Conservation (phyloP, 2,797 vertebrate genomes). For the Oophaga sylvatica region DNA sequence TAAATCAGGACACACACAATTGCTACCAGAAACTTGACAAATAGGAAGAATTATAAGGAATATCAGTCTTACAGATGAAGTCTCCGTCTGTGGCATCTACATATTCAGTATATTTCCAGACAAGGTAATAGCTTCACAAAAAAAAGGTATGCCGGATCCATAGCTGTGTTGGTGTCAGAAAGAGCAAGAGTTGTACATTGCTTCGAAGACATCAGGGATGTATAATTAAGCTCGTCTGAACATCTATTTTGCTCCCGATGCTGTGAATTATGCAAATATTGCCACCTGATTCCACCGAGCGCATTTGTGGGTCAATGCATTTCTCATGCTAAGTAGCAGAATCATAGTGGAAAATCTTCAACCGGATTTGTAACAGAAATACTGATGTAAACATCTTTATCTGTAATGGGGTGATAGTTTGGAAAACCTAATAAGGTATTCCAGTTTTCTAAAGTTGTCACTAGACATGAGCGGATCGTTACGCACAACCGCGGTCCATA, state of each 20-base stretch:
- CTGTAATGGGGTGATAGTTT: not conserved
- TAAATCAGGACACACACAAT: not conserved
- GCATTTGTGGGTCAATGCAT: slow-evolving; percentile 38
- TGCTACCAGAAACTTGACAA: not conserved
- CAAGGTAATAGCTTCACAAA: not conserved
- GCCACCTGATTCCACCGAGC: slow-evolving; percentile 16
- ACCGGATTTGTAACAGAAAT: not conserved
- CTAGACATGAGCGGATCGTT: no score
- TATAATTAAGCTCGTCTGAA: slow-evolving; percentile 25
- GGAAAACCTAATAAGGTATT: no score
- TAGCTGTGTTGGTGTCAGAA: slow-evolving; percentile 22
- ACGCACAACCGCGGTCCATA: no score
- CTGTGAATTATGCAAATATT: slow-evolving; percentile 42
- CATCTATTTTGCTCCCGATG: slow-evolving; percentile 8
- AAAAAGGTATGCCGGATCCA: not conserved
- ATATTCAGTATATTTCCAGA: slow-evolving; percentile 14
- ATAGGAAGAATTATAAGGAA: not conserved
- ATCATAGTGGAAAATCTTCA: not conserved
- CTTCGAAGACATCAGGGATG: slow-evolving; percentile 4
- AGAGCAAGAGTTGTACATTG: not conserved
- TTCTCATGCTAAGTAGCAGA: slow-evolving; percentile 6
- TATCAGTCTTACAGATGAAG: not conserved
- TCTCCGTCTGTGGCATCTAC: not conserved
- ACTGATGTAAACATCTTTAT: not conserved
- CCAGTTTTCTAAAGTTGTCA: no score